phyloP scores from a whole-genome alignment of 2,888 invertebrate genomes.

The Pollenia labialis region DNA sequence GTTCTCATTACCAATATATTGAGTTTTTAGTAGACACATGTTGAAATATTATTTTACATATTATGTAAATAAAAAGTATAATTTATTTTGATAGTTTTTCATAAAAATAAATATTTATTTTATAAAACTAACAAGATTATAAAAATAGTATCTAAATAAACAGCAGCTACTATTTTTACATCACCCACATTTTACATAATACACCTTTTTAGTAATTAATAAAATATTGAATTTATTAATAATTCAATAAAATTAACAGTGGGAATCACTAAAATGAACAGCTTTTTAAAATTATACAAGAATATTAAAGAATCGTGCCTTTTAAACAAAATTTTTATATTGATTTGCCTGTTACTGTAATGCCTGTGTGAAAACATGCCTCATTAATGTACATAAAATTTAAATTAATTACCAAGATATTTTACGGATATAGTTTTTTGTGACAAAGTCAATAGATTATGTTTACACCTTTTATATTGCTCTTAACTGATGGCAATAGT shows the following conservation, averaged over 20 bases:
- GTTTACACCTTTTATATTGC: neutral
- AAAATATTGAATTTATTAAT: conserved; percentile 8
- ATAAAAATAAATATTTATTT: neutral
- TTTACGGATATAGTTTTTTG: neutral
- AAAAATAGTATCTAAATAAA: neutral
- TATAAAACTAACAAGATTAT: neutral
- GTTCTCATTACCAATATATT: too few species aligned
- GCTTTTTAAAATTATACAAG: too few species aligned
- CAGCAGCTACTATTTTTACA: conserved; percentile 1
- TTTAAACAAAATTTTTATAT: too few species aligned
- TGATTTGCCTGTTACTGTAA: neutral
- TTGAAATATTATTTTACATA: too few species aligned
- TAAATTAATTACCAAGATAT: conserved; percentile 3
- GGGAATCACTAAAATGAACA: too few species aligned
- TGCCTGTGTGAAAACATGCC: neutral
- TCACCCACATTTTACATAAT: neutral
- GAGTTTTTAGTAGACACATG: too few species aligned
- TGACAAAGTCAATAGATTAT: neutral
- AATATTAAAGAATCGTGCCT: too few species aligned
- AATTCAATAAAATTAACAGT: neutral
- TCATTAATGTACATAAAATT: neutral
- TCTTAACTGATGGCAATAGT: too few species aligned
- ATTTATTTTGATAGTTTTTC: neutral
- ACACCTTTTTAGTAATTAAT: neutral
- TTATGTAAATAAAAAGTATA: too few species aligned